Conservation (phyloP, 2,888 invertebrate genomes). For the Dryococelus australis region DNA sequence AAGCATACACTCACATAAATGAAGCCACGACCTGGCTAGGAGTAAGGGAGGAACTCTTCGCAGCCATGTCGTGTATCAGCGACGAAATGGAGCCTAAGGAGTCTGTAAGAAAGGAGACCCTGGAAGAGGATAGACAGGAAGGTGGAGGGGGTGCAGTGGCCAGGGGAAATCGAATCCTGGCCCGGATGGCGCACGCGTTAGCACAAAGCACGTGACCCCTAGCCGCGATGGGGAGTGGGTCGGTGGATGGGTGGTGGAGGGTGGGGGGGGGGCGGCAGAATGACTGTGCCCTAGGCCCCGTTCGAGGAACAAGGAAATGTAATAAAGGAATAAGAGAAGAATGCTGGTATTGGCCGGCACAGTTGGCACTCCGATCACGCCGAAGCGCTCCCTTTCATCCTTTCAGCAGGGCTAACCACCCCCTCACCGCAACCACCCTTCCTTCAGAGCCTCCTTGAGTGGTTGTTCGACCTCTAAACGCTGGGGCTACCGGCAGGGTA, state of each 20-base stretch:
- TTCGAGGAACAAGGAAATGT: not conserved
- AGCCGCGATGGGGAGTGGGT: no score
- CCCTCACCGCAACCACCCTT: not conserved
- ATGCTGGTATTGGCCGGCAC: not conserved
- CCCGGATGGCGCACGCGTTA: no score
- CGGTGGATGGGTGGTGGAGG: no score
- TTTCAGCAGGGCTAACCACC: not conserved
- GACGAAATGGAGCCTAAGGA: not conserved
- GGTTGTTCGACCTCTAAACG: not conserved
- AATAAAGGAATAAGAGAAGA: constrained; percentile 3
- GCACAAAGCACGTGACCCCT: not conserved
- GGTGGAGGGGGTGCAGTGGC: not conserved
- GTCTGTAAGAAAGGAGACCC: not conserved
- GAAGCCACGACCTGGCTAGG: not conserved
- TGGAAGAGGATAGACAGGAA: not conserved
- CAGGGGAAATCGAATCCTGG: no score
- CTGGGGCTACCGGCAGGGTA: no score
- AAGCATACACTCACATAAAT: not conserved
- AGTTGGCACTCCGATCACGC: not conserved
- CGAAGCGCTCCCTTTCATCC: not conserved
- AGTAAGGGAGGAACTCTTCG: not conserved
- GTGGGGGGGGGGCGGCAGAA: not conserved
- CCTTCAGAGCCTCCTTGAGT: not conserved
- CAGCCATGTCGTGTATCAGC: not conserved
- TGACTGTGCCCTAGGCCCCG: not conserved